A percentile compares a stretch with the other conserved stretches of the same genome.
These are phyloP conservation scores for Zophobas morio DNA, from an alignment of 1,140 invertebrate species.

Conservation along the genomic window DNA sequence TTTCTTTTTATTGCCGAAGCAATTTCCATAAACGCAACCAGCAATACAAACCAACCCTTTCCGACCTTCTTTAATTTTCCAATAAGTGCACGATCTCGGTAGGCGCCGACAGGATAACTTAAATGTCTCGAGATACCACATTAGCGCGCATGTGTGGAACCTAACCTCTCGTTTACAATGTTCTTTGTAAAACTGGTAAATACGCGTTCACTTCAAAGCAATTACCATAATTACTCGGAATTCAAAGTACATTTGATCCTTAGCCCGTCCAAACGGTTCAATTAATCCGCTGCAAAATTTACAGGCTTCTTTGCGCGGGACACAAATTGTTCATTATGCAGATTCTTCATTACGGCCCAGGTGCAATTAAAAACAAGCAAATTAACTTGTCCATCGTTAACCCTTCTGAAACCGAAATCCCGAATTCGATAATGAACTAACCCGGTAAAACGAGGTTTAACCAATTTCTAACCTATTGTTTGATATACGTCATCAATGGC, in stretches of 20 bases:
- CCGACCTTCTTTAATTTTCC: conserved; percentile 30
- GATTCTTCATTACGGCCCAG: too few relatives aligned
- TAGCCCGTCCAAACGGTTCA: conserved; percentile 8
- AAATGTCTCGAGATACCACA: not conserved
- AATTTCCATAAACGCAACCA: conserved; percentile 17
- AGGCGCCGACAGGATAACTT: conserved; percentile 9
- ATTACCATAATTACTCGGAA: conserved; percentile 14
- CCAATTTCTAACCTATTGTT: too few relatives aligned
- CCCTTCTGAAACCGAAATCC: too few relatives aligned
- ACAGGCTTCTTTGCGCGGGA: not conserved
- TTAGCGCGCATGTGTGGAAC: not conserved
- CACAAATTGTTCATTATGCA: not conserved
- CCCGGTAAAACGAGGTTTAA: too few relatives aligned
- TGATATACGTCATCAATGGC: too few relatives aligned
- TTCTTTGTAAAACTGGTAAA: not conserved
- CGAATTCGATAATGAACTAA: too few relatives aligned
- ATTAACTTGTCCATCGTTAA: too few relatives aligned
- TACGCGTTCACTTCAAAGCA: conserved; percentile 6
- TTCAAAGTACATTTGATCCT: conserved; percentile 7
- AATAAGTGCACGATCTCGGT: conserved; percentile 4
- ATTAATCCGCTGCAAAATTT: conserved; percentile 9
- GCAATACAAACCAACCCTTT: conserved; percentile 13
- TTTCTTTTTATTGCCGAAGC: conserved; percentile 19
- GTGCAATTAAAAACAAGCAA: too few relatives aligned
- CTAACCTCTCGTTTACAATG: not conserved